These are phyloP conservation scores for Meloidogyne floridensis DNA, from an alignment of 1,140 invertebrate genomes.

Conservation along the genomic window DNA sequence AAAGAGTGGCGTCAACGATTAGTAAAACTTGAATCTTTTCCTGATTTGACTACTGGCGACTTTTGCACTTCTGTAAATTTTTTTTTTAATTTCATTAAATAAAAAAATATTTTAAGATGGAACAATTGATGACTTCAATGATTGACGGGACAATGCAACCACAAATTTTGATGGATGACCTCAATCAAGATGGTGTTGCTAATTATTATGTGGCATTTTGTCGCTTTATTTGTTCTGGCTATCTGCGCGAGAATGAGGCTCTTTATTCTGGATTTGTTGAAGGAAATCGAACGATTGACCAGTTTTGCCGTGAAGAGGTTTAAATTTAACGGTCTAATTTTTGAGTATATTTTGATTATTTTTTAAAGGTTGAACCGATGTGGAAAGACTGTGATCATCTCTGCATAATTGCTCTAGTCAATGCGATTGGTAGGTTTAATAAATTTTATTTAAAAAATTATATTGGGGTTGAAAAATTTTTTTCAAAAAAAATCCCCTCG, in stretches of 20 bases:
- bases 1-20: slow-evolving; percentile 48
- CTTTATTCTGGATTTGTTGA: slow-evolving; percentile 53
- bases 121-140: slow-evolving; percentile 40
- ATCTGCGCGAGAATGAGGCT: slow-evolving; percentile 50
- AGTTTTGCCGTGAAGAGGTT: slow-evolving; percentile 49
- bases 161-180: slow-evolving; percentile 45
- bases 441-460: not conserved
- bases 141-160: slow-evolving; percentile 36
- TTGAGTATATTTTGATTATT: not conserved
- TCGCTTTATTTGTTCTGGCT: slow-evolving; percentile 53
- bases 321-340: too few species aligned
- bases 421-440: slow-evolving; percentile 46
- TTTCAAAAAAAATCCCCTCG: not conserved
- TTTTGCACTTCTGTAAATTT: slow-evolving; percentile 55
- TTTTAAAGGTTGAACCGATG: slow-evolving; percentile 48
- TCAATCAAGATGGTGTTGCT: slow-evolving; percentile 50
- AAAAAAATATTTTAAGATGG: slow-evolving; percentile 44
- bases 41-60: slow-evolving; percentile 56
- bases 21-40: slow-evolving; percentile 47
- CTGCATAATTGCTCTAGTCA: slow-evolving; percentile 54
- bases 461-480: not conserved
- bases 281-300: slow-evolving; percentile 45
- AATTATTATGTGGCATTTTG: slow-evolving; percentile 57
- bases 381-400: slow-evolving; percentile 55
- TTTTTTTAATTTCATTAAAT: slow-evolving; percentile 17